Conservation (phyloP, 2,888 invertebrate species). For the Stenichneumon culpator region DNA sequence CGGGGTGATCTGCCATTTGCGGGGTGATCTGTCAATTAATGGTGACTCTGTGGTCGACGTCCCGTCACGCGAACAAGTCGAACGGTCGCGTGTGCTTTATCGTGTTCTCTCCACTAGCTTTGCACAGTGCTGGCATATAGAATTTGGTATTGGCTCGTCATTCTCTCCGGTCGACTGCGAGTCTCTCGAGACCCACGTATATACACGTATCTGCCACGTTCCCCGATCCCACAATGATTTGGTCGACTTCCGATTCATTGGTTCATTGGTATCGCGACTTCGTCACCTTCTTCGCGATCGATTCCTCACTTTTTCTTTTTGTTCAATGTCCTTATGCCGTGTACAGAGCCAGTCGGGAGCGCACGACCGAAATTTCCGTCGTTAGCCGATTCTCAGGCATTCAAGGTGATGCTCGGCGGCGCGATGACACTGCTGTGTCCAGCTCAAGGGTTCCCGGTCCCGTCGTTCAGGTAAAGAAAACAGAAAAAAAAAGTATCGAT, state of each 20-base stretch:
- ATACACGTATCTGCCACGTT: background rate
- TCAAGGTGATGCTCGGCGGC: conserved; percentile 82
- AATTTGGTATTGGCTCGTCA: background rate
- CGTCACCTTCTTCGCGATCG: background rate
- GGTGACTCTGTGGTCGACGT: conserved; percentile 48
- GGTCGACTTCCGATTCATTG: conserved; percentile 47
- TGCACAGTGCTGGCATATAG: background rate
- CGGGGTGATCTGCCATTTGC: no score
- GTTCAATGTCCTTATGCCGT: conserved; percentile 31
- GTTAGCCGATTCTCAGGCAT: conserved; percentile 84
- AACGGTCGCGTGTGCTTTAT: conserved; percentile 45
- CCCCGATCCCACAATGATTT: conserved; percentile 25
- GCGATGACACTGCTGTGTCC: conserved; percentile 86
- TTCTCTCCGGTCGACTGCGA: conserved; percentile 10
- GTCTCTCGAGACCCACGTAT: background rate
- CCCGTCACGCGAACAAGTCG: conserved; percentile 54
- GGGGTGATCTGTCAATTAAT: no score
- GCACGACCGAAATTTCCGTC: conserved; percentile 89
- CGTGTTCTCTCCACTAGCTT: background rate
- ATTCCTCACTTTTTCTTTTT: conserved; percentile 20
- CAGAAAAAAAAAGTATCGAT: background rate
- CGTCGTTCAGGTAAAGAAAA: conserved; percentile 85
- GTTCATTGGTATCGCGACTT: conserved; percentile 34
- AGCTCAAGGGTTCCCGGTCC: conserved; percentile 87
- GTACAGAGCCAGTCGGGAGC: conserved; percentile 87